Base-by-base conservation (phyloP, 2,888 invertebrate species). In the Leucophora obtusa region DNA sequence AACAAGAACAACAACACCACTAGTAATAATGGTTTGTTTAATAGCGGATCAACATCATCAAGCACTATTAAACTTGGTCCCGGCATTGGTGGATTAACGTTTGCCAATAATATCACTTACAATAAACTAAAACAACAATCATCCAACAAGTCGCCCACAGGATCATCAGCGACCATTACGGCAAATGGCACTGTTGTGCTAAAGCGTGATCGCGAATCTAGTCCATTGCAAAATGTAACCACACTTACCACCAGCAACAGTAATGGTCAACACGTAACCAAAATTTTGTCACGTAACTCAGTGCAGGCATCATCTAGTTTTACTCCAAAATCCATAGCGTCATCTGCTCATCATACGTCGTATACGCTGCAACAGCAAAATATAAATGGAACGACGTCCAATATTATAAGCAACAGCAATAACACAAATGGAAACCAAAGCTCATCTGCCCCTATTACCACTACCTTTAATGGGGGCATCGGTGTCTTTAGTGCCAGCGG, bases 1-100 rank as follows among this genome's bases (percentile, higher is more conserved):
- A 63, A 56, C 68, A 56, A 38, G 47, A 35, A 33, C 35, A 53
- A n/a, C 70, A 56, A 10, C 21, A 50, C 14, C 28, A 28, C 2
- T 4, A 21, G 21, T 18, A 53, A 65, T 10, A 83, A 82, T 38
- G 68, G 84, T 3, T 73, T 86, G 18, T 72, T 86, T 28, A 72
- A 68, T 60, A 62, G 82, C 14, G 69, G 83, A 1, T 74, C 82
- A 6, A 81, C 82, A n/a, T 76, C 83, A 14, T 86, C 87, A 9
- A 90, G 88, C 79, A 90, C 90, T 21, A 90, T 90, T 7, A 91
- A 91, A 79, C 82, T 91, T 63, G 90, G 88, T 3, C 89, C 90
- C 0, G 90, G 90, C 15, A 90, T 90, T 66, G 91, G 90, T 18
- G 90, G 90, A 0, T 83, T 90, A 28, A 90, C 91, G 11, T 90